Base-by-base conservation (phyloP, 2,888 invertebrate genomes). In the Drosophila monieri region DNA sequence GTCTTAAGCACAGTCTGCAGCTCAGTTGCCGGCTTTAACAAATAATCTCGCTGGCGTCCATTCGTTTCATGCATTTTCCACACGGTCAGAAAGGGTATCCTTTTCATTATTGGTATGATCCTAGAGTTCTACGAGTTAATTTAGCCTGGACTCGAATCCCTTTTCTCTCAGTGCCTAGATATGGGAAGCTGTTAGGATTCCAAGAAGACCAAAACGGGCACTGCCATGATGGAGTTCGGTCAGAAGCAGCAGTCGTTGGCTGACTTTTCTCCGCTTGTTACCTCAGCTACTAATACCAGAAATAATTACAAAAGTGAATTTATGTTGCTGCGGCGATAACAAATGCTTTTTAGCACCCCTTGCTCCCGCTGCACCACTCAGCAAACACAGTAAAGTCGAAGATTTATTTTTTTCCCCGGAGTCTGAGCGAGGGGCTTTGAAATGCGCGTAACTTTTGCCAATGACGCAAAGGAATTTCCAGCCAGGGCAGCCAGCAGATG, bases 261-360 rank as follows among this genome's bases (percentile, higher is more conserved):
- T 88, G 88, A 85, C 83, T 85, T 83, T 70, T 62, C 73, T 66
- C 68, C 57, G 54, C 70, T 57, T 69, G 76, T 74, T 80, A 88
- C 85, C 85, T 81, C 85, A 88, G 74, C 86, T 80, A 78, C 90
- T 89, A 89, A 89, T 90, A 88, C 85, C 84, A 85, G 85, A 89
- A 89, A 89, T 89, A 90, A 89, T 89, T 89, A 88, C 89, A 80
- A 75, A 83, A 89, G 85, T 84, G 81, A 89, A 89, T 89, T 90
- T 88, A 90, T 89, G 89, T 87, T 88, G 77, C 72, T 73, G 77
- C 80, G 74, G 79, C 78, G 78, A 88, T 88, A 89, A 89, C 88
- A 85, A 89, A 89, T 89, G 88, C 77, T 83, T 86, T 79, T 75
- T 76, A 74, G 76, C 81, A 78, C 78, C 74, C 67, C 56, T 55